phyloP scores from a whole-genome alignment of 2,888 invertebrate species.

The Monochamus alternatus region DNA sequence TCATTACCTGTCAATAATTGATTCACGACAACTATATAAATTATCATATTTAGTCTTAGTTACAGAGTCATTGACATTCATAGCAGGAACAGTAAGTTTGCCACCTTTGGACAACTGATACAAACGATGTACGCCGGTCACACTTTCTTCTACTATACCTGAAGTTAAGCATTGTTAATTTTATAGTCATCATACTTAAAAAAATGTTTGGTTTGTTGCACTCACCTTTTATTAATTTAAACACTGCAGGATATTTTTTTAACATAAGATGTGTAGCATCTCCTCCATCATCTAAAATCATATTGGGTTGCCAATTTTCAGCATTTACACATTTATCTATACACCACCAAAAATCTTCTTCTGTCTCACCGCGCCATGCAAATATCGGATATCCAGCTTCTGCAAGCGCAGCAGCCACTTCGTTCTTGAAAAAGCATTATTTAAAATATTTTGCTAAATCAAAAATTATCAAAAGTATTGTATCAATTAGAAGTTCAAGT shows the following conservation, averaged over 20 bases:
- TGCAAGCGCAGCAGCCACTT: slow-evolving; percentile 96
- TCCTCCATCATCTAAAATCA: slow-evolving; percentile 98
- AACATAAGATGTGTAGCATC: slow-evolving; percentile 97
- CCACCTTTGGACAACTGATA: slow-evolving; percentile 96
- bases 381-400: slow-evolving; percentile 92
- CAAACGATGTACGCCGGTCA: slow-evolving; percentile 97
- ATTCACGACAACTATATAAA: slow-evolving; percentile 95
- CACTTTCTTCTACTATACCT: slow-evolving; percentile 98
- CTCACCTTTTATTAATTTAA: slow-evolving; percentile 90
- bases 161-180: slow-evolving; percentile 30
- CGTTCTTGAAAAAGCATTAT: slow-evolving; percentile 78
- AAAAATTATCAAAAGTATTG: neutral
- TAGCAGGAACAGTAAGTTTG: slow-evolving; percentile 95
- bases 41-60: slow-evolving; percentile 99
- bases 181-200: neutral
- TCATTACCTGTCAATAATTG: slow-evolving; percentile 85
- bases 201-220: neutral
- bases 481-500: too few relatives aligned
- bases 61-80: slow-evolving; percentile 99
- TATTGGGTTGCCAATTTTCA: slow-evolving; percentile 97
- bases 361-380: slow-evolving; percentile 97
- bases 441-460: neutral
- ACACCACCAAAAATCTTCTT: slow-evolving; percentile 99
- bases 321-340: slow-evolving; percentile 95
- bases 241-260: slow-evolving; percentile 94